These are phyloP conservation scores for Samia ricini DNA, from an alignment of 1,140 invertebrate genomes.

Conservation along the genomic window DNA sequence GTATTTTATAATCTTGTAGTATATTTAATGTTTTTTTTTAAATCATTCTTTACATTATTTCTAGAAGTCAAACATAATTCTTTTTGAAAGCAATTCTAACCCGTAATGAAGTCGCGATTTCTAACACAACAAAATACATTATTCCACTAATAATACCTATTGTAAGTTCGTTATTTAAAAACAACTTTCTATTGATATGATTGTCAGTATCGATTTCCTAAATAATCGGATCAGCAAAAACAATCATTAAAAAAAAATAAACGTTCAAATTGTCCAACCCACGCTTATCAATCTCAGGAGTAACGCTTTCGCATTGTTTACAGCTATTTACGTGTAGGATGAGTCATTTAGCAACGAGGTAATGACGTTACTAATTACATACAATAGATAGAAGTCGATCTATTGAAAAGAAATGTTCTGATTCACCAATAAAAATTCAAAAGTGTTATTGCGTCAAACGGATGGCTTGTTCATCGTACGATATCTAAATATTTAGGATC, in stretches of 20 bases:
- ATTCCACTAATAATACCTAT: background rate
- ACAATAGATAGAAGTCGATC: background rate
- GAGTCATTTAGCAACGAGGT: background rate
- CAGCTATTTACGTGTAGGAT: conserved; percentile 6
- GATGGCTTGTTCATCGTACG: background rate
- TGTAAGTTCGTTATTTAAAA: background rate
- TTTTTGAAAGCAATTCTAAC: too few species aligned
- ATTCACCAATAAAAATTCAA: conserved; percentile 2
- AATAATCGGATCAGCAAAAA: background rate
- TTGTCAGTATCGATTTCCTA: conserved; percentile 2
- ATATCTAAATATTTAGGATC: too few species aligned
- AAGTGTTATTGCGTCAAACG: conserved; percentile 6
- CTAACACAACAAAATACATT: too few species aligned
- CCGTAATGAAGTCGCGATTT: too few species aligned
- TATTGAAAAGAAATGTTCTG: conserved; percentile 1
- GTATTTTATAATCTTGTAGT: too few species aligned
- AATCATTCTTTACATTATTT: too few species aligned
- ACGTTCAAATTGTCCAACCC: conserved; percentile 6
- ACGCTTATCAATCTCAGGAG: background rate
- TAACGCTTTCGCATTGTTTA: conserved; percentile 5
- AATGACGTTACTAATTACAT: background rate
- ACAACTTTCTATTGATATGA: conserved; percentile 1
- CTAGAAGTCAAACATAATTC: too few species aligned
- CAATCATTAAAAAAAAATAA: background rate
- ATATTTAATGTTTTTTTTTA: too few species aligned